These are phyloP conservation scores for Passer montanus DNA, from an alignment of 2,113 vertebrate genomes.

Conservation along the genomic window DNA sequence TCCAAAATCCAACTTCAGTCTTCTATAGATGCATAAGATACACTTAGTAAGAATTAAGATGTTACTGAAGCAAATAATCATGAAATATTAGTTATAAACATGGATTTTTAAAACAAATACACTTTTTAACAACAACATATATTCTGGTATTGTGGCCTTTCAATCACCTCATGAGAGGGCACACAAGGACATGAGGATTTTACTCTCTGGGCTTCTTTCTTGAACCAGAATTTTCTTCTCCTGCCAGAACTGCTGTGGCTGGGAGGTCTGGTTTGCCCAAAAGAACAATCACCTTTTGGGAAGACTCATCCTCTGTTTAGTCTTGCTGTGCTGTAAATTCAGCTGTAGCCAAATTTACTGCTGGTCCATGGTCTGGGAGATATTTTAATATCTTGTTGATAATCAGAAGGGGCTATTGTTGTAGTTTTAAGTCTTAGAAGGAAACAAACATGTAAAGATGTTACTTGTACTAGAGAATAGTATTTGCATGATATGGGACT, in stretches of 20 bases:
- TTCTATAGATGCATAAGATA: neutral
- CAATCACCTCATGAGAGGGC: neutral
- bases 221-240: neutral
- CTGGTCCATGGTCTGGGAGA: neutral
- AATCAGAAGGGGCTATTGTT: neutral
- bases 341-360: neutral
- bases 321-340: neutral
- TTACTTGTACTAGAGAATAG: neutral
- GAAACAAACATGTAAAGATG: neutral
- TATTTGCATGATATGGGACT: neutral
- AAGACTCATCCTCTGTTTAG: neutral
- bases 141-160: neutral
- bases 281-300: neutral
- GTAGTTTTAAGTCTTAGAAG: neutral
- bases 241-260: neutral
- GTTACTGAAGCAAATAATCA: rapidly evolving
- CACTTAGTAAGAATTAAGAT: neutral
- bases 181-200: neutral
- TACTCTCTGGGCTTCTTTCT: neutral
- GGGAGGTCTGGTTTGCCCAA: neutral
- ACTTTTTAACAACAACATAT: rapidly evolving
- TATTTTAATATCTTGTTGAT: neutral
- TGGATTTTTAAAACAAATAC: neutral
- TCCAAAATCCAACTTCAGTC: neutral
- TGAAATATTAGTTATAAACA: neutral